phyloP scores from a whole-genome alignment of 2,113 vertebrate species.

The Nestor notabilis region DNA sequence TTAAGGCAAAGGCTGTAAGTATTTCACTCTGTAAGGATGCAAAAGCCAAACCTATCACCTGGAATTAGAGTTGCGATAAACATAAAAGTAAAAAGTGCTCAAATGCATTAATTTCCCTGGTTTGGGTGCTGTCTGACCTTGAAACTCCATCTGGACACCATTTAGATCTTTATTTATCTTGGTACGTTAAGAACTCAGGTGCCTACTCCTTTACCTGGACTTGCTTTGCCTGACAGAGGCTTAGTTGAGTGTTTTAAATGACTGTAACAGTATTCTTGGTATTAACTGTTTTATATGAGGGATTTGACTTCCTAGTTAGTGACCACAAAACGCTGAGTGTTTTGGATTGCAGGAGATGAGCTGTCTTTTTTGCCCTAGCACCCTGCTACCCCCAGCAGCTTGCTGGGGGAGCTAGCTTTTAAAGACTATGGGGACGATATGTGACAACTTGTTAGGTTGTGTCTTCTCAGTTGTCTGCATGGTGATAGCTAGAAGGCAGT shows the following conservation, averaged over 20 bases:
- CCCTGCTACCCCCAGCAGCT: not conserved
- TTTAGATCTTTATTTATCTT: not conserved
- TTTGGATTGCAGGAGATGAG: not conserved
- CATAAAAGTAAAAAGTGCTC: not conserved
- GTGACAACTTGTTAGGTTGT: not conserved
- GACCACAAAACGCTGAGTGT: rapidly evolving
- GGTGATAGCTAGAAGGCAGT: not conserved
- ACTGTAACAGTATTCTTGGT: not conserved
- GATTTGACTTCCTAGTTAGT: not conserved
- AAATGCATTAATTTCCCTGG: not conserved
- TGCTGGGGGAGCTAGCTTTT: not conserved
- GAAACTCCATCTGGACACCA: not conserved
- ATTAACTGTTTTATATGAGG: not conserved
- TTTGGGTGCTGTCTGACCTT: not conserved
- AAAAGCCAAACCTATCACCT: not conserved
- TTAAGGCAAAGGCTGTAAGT: not conserved
- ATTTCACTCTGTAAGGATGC: not conserved
- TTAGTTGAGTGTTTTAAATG: not conserved
- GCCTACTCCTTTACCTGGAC: not conserved
- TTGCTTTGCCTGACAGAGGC: not conserved
- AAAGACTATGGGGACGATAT: not conserved
- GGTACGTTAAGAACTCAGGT: rapidly evolving
- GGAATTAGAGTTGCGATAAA: not conserved
- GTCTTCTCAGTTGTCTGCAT: not conserved
- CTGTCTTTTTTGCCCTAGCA: not conserved